Evolutionary conservation across 2,113 vertebrate genomes (phyloP), one percentile per base, ranked within the genome.

Genomic region (Cynoglossus semilaevis): DNA sequence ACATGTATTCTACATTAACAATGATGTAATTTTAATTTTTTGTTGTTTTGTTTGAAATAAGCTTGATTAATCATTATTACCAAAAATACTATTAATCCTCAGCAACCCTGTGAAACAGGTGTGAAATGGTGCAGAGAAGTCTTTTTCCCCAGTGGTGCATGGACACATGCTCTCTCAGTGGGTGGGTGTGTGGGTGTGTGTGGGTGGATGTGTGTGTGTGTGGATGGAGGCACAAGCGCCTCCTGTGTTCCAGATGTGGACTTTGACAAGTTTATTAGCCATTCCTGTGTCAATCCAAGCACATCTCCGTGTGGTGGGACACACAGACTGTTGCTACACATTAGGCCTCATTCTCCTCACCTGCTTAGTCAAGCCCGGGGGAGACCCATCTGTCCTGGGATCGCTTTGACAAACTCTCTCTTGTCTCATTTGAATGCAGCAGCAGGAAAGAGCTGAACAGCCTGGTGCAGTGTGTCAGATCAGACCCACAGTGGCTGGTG

Each of bases 351-450:
- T 84, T 82, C 76, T 86, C 70, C 79, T 75, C 44, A 51, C 70
- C 83, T 84, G 80, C 83, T 88, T 76, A 90, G 57, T 84, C 79
- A 85, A 77, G 87, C 87, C 76, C 85, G 73, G 74, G 22, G 80
- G 63, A 79, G 67, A 48, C 61, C 81, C 87, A 87, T 88, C 86
- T 91, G 88, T 88, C 80, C 67, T 41, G 29, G 22, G 10, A 19
- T 51, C 57, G 66, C 72, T 72, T 59, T 77, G 13, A 62, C 70
- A 38, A 49, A 15, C 45, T 50, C 67, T 51, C 49, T 57, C 40
- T 67, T 61, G 48, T 45, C 40, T 44, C 37, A 3, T 3, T 38
- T 10, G 8, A 2, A 10, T 12, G 2, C 37, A 38, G 22, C 22
- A 29, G 22, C 2, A 29, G 22, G 22, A 29, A 29, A 29, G 22